Evolutionary conservation across 2,797 vertebrate species (phyloP), one percentile per base, ranked within the genome.

Genomic region (Sparidentex hasta): DNA sequence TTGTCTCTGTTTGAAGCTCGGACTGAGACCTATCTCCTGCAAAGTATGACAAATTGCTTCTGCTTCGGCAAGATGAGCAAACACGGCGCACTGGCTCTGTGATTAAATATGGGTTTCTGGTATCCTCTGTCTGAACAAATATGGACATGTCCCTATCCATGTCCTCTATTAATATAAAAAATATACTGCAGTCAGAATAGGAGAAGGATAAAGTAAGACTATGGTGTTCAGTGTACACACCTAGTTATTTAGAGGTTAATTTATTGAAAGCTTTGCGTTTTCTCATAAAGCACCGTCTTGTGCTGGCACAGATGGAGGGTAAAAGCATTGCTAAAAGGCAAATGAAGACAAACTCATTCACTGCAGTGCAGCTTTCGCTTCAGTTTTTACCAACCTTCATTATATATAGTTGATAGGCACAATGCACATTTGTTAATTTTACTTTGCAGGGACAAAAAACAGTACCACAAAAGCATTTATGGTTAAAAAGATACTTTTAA

Each of bases 11-110:
- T 82, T 87, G 83, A 86, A 71, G 76, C 76, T 74, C 1, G 17
- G 74, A 85, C 82, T 79, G 85, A 87, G 73, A 84, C 71, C 79
- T 68, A 74, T 86, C 84, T 77, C 56, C 68, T 69, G 78, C 70
- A 87, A 89, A 85, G 84, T 84, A 88, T 89, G 89, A 91, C 84
- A 88, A 86, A 91, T 89, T 86, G 81, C 79, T 80, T 88, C 70
- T 78, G 82, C 76, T 87, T 65, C 46, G 1, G 65, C 67, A 52
- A 71, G 79, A 86, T 71, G 82, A 80, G 69, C 74, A 80, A 90
- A 86, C 73, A 82, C 25, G 71, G 76, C 18, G 12, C 44, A 21
- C 67, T 29, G 71, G 55, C 63, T 77, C 29, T 47, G 64, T 81
- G 77, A 84, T 88, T 81, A 87, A 84, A 87, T 85, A 84, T 72